phyloP scores from a whole-genome alignment of 2,113 vertebrate species.

The Corythornis madagascariensis region DNA sequence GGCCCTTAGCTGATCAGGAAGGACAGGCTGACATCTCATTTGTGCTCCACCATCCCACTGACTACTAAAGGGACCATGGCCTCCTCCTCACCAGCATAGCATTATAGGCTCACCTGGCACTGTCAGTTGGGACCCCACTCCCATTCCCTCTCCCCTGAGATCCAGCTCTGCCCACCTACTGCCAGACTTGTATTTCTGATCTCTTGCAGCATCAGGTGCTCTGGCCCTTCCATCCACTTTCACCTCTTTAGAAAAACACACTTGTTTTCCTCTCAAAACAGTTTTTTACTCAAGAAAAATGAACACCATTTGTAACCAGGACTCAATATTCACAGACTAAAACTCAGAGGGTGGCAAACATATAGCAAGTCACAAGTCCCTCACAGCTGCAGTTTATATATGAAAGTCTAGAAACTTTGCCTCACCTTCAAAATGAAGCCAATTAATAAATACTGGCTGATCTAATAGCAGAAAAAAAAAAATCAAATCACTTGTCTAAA shows the following conservation, averaged over 20 bases:
- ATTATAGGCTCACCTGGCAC: too few species aligned
- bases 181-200: background rate
- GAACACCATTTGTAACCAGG: background rate
- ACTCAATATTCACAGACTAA: background rate
- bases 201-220: accelerated
- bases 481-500: background rate
- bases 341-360: background rate
- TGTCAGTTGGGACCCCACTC: accelerated
- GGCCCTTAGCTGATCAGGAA: accelerated
- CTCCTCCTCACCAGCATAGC: too few species aligned
- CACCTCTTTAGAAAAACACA: background rate
- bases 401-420: background rate
- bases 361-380: background rate
- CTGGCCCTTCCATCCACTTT: background rate
- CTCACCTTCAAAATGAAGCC: background rate
- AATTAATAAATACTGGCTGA: background rate
- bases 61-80: accelerated
- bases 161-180: background rate
- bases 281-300: background rate
- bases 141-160: background rate
- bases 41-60: accelerated
- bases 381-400: background rate
- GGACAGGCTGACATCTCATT: background rate
- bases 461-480: background rate
- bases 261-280: background rate